phyloP scores from a whole-genome alignment of 2,113 vertebrate species.

The Lamprotornis superbus region DNA sequence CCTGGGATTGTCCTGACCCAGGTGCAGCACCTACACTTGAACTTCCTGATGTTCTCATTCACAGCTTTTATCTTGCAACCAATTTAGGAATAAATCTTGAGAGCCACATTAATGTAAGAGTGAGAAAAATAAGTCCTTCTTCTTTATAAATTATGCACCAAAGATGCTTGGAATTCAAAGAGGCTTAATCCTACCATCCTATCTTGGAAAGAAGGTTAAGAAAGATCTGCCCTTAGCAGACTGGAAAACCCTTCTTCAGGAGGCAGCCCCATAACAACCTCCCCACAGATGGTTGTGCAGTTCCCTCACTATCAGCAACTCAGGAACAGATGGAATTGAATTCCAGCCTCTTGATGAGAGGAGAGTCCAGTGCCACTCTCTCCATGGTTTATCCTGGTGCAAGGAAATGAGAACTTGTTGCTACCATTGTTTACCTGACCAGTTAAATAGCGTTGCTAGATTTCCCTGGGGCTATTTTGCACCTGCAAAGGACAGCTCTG shows the following conservation, averaged over 20 bases:
- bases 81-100: background rate
- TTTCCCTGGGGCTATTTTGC: background rate
- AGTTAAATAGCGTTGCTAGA: rapidly evolving
- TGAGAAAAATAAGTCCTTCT: background rate
- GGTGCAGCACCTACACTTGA: background rate
- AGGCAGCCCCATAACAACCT: background rate
- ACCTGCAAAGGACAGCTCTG: background rate
- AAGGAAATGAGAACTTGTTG: background rate
- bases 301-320: background rate
- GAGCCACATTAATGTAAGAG: background rate
- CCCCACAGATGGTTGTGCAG: background rate
- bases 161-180: background rate
- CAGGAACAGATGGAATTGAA: background rate
- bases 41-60: background rate
- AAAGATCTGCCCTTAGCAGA: background rate
- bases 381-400: background rate
- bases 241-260: background rate
- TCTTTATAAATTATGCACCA: background rate
- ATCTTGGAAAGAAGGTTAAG: background rate
- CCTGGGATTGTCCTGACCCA: background rate
- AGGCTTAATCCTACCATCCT: background rate
- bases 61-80: background rate
- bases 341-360: background rate
- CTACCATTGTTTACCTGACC: background rate
- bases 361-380: rapidly evolving